These are phyloP conservation scores for Nipponia nippon DNA, from an alignment of 2,113 vertebrate species.

Conservation along the genomic window DNA sequence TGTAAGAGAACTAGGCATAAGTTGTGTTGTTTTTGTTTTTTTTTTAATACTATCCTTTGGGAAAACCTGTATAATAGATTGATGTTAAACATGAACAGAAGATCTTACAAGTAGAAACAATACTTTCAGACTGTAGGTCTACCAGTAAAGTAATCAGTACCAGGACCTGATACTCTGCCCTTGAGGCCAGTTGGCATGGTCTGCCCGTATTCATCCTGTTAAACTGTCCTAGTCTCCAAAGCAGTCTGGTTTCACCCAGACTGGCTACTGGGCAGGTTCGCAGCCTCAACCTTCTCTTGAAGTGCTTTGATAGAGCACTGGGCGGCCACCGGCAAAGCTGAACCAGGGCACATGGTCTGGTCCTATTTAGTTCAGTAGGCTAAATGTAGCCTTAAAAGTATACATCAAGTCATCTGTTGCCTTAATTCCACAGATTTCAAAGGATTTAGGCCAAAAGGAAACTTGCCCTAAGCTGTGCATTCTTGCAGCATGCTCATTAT, in stretches of 20 bases:
- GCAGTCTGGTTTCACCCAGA: background rate
- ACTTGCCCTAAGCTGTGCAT: conserved; percentile 44
- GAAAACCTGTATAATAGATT: background rate
- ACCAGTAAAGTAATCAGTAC: background rate
- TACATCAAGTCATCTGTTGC: conserved; percentile 26
- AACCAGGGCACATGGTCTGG: background rate
- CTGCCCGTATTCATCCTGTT: background rate
- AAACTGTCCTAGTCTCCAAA: background rate
- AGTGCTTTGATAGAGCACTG: background rate
- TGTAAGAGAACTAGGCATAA: background rate
- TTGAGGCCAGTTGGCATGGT: background rate
- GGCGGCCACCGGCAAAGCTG: background rate
- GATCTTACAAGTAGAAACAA: background rate
- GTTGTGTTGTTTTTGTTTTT: background rate
- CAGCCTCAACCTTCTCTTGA: background rate
- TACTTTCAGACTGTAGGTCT: background rate
- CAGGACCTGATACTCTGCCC: background rate
- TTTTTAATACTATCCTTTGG: background rate
- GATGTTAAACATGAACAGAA: background rate
- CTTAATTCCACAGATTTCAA: conserved; percentile 53
- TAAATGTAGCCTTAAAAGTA: background rate
- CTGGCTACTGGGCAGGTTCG: background rate
- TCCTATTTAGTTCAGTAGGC: background rate
- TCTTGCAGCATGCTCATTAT: conserved; percentile 55
- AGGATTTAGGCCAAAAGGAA: conserved; percentile 48